Conservation (phyloP, 2,888 invertebrate species). For the Drymonia ruficornis region DNA sequence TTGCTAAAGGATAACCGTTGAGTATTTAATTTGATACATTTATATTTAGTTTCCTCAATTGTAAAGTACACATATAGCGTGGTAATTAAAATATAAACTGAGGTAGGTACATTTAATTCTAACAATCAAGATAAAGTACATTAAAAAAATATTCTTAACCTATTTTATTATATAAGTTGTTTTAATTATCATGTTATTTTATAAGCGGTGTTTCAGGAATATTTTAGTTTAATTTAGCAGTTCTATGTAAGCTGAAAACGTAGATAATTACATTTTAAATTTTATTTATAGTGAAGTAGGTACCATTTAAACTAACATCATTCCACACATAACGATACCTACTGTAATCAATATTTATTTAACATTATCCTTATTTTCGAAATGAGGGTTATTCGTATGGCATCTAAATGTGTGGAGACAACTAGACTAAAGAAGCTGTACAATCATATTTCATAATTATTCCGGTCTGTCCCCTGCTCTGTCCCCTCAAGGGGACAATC, state of each 20-base stretch:
- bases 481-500: too few relatives aligned
- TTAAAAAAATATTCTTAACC: not conserved
- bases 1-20: not conserved
- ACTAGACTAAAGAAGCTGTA: not conserved
- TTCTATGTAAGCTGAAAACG: not conserved
- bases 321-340: not conserved
- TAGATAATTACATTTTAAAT: not conserved
- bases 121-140: not conserved
- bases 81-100: not conserved
- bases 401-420: not conserved
- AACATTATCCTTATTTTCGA: not conserved
- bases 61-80: not conserved
- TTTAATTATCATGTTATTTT: conserved; percentile 6
- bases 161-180: not conserved
- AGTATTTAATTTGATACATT: not conserved
- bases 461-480: too few relatives aligned
- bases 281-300: conserved; percentile 1
- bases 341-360: not conserved
- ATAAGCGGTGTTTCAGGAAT: not conserved
- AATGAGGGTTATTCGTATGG: not conserved
- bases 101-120: not conserved
- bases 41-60: not conserved
- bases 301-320: not conserved
- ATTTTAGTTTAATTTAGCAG: not conserved
- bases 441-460: too few relatives aligned